Percentiles rank a stretch among this genome's conserved stretches.
These are phyloP conservation scores for mouse (Mus musculus) DNA, from an alignment of 2,113 vertebrate genomes.

Conservation along the genomic window DNA sequence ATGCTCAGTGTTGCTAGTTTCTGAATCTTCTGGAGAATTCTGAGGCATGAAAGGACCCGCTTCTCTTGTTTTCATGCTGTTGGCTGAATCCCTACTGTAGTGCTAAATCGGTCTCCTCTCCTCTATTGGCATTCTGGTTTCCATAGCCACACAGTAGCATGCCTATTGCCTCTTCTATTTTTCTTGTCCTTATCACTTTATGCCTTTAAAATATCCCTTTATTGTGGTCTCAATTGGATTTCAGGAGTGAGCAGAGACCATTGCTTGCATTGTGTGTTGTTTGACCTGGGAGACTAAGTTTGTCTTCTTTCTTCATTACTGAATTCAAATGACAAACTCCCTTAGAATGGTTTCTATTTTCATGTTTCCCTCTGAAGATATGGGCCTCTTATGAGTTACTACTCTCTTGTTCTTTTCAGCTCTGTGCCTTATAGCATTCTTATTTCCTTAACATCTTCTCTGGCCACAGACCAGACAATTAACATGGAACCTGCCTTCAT, in stretches of 20 bases:
- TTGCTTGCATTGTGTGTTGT: neutral
- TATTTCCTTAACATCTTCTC: constrained; percentile 46
- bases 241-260: neutral
- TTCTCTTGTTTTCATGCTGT: neutral
- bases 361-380: neutral
- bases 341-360: neutral
- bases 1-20: neutral
- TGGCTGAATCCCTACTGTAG: neutral
- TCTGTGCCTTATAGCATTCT: neutral
- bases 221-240: constrained; percentile 38
- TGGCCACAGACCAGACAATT: constrained; percentile 1
- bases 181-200: neutral
- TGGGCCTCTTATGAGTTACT: neutral
- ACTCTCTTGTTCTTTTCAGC: neutral
- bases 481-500: constrained; percentile 23
- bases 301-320: neutral
- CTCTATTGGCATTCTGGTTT: neutral
- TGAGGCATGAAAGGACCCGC: neutral
- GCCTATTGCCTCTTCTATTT: neutral
- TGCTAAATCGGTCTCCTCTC: neutral
- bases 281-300: neutral
- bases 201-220: constrained; percentile 36
- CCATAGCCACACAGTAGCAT: neutral
- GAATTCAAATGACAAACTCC: neutral
- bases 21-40: neutral